phyloP scores from a whole-genome alignment of 2,113 vertebrate species.

The Edolisoma coerulescens region DNA sequence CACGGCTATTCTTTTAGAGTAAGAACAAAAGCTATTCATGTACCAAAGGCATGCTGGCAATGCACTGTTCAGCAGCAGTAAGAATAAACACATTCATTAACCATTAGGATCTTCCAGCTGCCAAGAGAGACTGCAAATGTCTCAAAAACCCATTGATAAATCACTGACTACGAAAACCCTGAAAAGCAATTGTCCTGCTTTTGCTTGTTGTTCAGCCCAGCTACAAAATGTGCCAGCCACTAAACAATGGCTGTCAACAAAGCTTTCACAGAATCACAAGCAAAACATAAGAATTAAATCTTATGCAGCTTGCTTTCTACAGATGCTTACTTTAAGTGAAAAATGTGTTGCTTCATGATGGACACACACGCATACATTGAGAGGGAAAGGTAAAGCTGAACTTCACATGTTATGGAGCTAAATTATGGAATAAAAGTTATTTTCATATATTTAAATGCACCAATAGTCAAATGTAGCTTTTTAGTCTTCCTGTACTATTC shows the following conservation, averaged over 20 bases:
- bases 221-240: background rate
- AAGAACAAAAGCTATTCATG: conserved; percentile 46
- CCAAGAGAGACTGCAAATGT: conserved; percentile 5
- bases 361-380: background rate
- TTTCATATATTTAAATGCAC: background rate
- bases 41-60: background rate
- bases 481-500: background rate
- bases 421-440: background rate
- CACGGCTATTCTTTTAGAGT: background rate
- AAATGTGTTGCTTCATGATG: background rate
- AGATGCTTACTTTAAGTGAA: background rate
- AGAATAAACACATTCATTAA: conserved; percentile 52
- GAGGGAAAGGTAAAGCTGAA: background rate
- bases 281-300: background rate
- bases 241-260: background rate
- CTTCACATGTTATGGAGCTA: background rate
- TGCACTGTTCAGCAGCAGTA: background rate
- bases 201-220: background rate
- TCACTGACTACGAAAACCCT: background rate
- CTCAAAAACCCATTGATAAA: conserved; percentile 21
- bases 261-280: background rate
- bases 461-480: background rate
- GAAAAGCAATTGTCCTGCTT: conserved; percentile 1
- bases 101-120: background rate
- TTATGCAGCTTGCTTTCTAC: background rate